Evolutionary conservation across 2,797 vertebrate genomes (phyloP).

Genomic region (Leptoclinus maculatus): DNA sequence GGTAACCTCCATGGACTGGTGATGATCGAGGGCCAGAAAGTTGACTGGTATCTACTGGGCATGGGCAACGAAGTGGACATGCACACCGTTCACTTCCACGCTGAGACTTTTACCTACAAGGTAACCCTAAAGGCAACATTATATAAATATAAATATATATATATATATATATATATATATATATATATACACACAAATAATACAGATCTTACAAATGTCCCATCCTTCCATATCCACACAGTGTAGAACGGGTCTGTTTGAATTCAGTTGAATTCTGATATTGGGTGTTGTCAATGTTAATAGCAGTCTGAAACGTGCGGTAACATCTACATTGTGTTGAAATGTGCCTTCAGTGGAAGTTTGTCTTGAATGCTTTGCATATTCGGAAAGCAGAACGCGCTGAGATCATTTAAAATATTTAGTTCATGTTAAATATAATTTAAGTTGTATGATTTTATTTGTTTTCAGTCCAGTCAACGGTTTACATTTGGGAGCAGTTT

Average conservation of each 20-base stretch:
- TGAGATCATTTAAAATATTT: too few species aligned
- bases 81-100: slow-evolving; percentile 96
- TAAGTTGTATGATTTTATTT: too few species aligned
- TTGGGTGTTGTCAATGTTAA: not conserved
- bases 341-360: too few species aligned
- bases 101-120: slow-evolving; percentile 94
- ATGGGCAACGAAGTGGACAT: slow-evolving; percentile 94
- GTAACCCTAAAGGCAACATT: slow-evolving; percentile 71
- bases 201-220: not conserved
- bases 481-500: too few species aligned
- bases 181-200: not conserved
- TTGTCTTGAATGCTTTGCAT: too few species aligned
- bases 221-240: not conserved
- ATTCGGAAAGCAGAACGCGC: too few species aligned
- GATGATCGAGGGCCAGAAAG: slow-evolving; percentile 89
- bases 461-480: too few species aligned
- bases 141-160: too few species aligned
- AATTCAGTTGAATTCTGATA: not conserved
- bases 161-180: too few species aligned
- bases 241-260: not conserved
- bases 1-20: slow-evolving; percentile 90
- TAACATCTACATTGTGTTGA: too few species aligned
- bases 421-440: too few species aligned
- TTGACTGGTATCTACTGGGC: slow-evolving; percentile 95
- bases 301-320: too few species aligned